phyloP scores from a whole-genome alignment of 2,113 vertebrate genomes.

The Gorsachius goisagi region DNA sequence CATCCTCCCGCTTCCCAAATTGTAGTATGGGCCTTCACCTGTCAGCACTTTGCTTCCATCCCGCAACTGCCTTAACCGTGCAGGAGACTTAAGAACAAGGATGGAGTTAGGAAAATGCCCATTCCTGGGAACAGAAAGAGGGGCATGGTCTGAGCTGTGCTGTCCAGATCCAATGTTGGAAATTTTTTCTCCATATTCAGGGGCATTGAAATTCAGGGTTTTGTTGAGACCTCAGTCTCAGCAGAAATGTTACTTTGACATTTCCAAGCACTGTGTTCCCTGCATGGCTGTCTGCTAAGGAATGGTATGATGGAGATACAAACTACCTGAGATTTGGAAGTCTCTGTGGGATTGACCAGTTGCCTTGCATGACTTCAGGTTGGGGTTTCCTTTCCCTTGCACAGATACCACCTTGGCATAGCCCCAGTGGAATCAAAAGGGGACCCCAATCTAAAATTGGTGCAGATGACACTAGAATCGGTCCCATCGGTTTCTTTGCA shows the following conservation, averaged over 20 bases:
- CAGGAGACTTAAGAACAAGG: neutral
- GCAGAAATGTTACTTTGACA: neutral
- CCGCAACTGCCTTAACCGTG: constrained; percentile 15
- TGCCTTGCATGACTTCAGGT: constrained; percentile 23
- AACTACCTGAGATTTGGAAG: neutral
- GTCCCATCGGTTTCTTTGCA: neutral
- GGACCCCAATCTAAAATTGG: neutral
- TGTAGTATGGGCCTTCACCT: neutral
- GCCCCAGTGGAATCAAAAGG: neutral
- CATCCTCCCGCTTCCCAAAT: neutral
- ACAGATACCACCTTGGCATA: neutral
- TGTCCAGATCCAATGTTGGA: neutral
- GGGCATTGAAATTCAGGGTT: neutral
- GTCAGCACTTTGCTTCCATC: neutral
- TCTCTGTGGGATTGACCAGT: neutral
- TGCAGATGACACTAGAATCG: neutral
- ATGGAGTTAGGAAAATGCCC: neutral
- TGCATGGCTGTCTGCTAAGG: neutral
- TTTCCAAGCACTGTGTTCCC: neutral
- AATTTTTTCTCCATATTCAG: neutral
- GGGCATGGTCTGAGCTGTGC: neutral
- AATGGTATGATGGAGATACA: neutral
- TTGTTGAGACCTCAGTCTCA: neutral
- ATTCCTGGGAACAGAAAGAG: neutral
- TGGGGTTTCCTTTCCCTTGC: constrained; percentile 8